phyloP scores from a whole-genome alignment of 2,113 vertebrate species.

The Oxyura jamaicensis region DNA sequence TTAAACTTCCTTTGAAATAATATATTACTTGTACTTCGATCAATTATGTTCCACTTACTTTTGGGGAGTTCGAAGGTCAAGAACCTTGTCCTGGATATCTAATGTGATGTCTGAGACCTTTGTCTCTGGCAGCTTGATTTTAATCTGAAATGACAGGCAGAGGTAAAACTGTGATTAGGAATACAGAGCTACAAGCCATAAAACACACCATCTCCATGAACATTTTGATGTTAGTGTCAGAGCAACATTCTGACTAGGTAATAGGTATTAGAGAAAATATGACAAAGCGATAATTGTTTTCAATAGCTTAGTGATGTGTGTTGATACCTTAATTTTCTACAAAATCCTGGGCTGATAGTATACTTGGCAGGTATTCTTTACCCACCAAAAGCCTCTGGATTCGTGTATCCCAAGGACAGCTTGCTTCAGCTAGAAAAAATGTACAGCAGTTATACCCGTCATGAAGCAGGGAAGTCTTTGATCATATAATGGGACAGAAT shows the following conservation, averaged over 20 bases:
- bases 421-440: background rate
- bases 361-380: background rate
- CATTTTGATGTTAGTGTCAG: background rate
- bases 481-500: background rate
- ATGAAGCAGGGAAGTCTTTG: background rate
- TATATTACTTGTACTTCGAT: background rate
- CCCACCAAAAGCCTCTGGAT: background rate
- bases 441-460: background rate
- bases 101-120: slow-evolving; percentile 85
- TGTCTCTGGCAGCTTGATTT: slow-evolving; percentile 89
- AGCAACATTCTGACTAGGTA: background rate
- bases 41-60: slow-evolving; percentile 81
- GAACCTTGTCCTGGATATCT: slow-evolving; percentile 86
- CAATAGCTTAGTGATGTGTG: background rate
- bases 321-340: background rate
- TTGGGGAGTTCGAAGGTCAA: slow-evolving; percentile 89
- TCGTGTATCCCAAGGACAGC: background rate
- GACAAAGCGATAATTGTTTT: slow-evolving; percentile 5
- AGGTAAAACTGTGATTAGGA: slow-evolving; percentile 15
- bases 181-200: background rate
- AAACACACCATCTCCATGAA: background rate
- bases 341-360: background rate
- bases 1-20: background rate
- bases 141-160: slow-evolving; percentile 82
- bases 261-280: background rate